Evolutionary conservation across 2,888 invertebrate genomes (phyloP), one percentile per base, ranked within the genome.

Genomic region (Celastrina argiolus): DNA sequence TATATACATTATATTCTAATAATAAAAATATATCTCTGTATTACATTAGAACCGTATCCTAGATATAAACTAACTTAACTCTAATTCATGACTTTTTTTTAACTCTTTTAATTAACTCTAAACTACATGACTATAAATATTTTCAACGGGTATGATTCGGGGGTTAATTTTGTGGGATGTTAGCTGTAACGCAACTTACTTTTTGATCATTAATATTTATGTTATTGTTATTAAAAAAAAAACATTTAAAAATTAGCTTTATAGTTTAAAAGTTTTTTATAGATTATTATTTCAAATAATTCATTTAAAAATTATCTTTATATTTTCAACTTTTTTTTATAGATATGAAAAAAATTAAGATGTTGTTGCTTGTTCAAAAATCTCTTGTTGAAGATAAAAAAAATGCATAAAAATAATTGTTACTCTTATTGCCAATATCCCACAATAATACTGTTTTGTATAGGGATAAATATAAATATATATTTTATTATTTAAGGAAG

Each of bases 401-500:
- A 18, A 3, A 10, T 18, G 42, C 16, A 42, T 7, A 42, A 8
- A 10, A 45, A 16, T 7, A 18, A 10, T 45, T 18, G 8, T 45
- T 45, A 45, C n/a, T n/a, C n/a, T 10, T 45, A 18, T 45, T 45
- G 18, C 18, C 10, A 45, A 8, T 16, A 18, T 18, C 10, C 31
- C 45, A 45, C 18, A 8, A 7, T 1, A 45, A 18, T 18, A 45
- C 16, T 8, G 18, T 18, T 45, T 18, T 45, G 18, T 16, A 18
- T 16, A 45, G 2, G 1, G 16, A 42, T 67, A 42, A 42, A 12
- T 39, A 39, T 39, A 66, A 45, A 63, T 16, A 63, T 2, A 26
- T 64, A 18, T 61, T 66, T 31, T 31, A 18, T 63, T 66, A 41
- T 41, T 64, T 69, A 68, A 70, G 70, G 71, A 71, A 71, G 70